Percentiles rank a stretch among this genome's conserved stretches.
Evolutionary conservation across 2,888 invertebrate genomes (phyloP).

Genomic region (Caenorhabditis drosophilae): DNA sequence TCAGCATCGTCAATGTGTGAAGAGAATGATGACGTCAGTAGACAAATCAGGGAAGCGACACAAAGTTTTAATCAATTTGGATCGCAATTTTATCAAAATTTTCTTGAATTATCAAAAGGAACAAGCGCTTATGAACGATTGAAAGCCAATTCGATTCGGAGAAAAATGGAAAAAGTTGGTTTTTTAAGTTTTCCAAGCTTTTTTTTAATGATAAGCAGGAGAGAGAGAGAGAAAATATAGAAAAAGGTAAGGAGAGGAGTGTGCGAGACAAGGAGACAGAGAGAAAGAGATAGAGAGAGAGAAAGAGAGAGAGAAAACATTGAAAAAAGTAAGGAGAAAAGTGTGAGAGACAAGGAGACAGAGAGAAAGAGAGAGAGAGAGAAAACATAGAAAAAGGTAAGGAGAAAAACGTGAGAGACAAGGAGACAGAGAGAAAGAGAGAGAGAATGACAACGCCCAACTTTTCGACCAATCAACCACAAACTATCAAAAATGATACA

Average conservation of each 20-base stretch:
- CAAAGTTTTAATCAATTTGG: constrained; percentile 47
- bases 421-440: constrained; percentile 6
- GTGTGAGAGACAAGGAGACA: no score
- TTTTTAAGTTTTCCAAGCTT: not conserved
- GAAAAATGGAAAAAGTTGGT: constrained; percentile 20
- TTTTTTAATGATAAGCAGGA: not conserved
- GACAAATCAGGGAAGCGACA: constrained; percentile 44
- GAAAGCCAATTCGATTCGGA: constrained; percentile 17
- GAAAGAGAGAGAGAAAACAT: constrained; percentile 12
- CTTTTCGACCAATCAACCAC: constrained; percentile 5
- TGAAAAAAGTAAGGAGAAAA: no score
- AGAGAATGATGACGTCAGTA: constrained; percentile 35
- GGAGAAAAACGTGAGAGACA: no score
- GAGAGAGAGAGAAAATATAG: no score
- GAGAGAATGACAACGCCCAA: constrained; percentile 21
- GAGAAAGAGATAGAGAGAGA: constrained; percentile 8
- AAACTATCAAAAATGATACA: constrained; percentile 2
- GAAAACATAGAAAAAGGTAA: no score
- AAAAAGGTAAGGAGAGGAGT: no score
- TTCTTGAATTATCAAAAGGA: constrained; percentile 17
- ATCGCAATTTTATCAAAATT: constrained; percentile 39
- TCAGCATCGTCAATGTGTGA: constrained; percentile 15
- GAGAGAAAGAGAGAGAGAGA: not conserved
- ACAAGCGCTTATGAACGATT: constrained; percentile 28
- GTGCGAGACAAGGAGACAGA: not conserved